phyloP scores from a whole-genome alignment of 64 coral and sea anemone species.

The Montipora efflorescens region DNA sequence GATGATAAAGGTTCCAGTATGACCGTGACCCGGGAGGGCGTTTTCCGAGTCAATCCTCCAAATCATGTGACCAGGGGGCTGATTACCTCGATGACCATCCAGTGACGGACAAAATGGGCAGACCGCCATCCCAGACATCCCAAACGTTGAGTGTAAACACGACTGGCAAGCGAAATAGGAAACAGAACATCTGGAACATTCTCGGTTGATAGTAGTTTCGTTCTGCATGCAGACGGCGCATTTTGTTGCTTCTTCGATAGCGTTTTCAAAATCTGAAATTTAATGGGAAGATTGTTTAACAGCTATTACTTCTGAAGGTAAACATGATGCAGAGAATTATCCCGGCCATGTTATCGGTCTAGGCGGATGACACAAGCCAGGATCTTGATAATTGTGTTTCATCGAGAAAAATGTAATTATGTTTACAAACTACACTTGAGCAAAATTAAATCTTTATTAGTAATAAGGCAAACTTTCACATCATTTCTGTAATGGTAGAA shows the following conservation, averaged over 20 bases:
- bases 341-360: too few species aligned
- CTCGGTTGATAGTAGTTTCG: too few species aligned
- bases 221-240: background rate
- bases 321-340: background rate
- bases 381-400: too few species aligned
- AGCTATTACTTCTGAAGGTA: too few species aligned
- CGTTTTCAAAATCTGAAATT: background rate
- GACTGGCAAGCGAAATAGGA: too few species aligned
- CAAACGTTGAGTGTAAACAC: background rate
- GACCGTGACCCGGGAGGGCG: slow-evolving; percentile 3
- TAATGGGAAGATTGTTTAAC: background rate
- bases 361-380: too few species aligned
- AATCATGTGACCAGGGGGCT: slow-evolving; percentile 4
- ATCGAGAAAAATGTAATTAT: too few species aligned
- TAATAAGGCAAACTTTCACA: too few species aligned
- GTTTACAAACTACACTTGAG: too few species aligned
- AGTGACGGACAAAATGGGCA: background rate
- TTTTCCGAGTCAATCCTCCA: background rate
- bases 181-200: background rate
- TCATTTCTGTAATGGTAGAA: too few species aligned
- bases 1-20: background rate
- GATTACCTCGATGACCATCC: background rate
- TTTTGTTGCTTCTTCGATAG: background rate
- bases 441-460: too few species aligned
- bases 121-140: background rate